Base-by-base conservation (phyloP, 2,888 invertebrate genomes). In the Drosophila flavopinicola region DNA sequence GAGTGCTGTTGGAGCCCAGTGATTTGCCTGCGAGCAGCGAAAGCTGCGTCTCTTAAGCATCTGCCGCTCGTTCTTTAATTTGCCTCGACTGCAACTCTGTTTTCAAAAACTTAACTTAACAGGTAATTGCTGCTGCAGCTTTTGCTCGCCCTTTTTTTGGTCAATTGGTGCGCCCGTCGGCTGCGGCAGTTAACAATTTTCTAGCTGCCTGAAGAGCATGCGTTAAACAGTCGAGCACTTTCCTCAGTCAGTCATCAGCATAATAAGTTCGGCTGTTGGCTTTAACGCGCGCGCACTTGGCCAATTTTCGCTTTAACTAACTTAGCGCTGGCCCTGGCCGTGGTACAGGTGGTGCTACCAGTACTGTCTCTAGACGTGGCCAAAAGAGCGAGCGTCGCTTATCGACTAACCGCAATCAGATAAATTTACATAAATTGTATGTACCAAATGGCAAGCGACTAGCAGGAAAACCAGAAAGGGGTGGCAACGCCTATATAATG, bases 361-460 rank as follows among this genome's bases (percentile, higher is more conserved):
- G n/a, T n/a, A n/a, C n/a, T n/a, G n/a, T n/a, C n/a, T 20, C 20
- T 20, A 20, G 20, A 4, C 20, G 2, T 4, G 20, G 20, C 20
- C 20, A 24, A 39, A 20, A 32, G 23, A 13, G 23, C 35, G 44
- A 25, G 17, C 29, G 11, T 4, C 27, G 59, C 85, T 84, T 80
- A 80, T 80, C 80, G 54, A 25, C 30, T 47, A 64, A 56, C 66
- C 78, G 65, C 87, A 80, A 80, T 82, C 80, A 59, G 53, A 58
- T 65, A 53, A 78, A 83, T 87, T 87, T 68, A 53, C 87, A 83
- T 82, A 87, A 66, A 82, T 73, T 82, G 65, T 72, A 67, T 79
- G 42, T 64, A 67, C 78, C 51, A 67, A 65, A 66, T 47, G 66
- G 58, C 60, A 57, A 66, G 51, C 54, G 39, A 51, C 35, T 33